Base-by-base conservation (phyloP, 2,113 vertebrate genomes). In the Anarrhichthys ocellatus region DNA sequence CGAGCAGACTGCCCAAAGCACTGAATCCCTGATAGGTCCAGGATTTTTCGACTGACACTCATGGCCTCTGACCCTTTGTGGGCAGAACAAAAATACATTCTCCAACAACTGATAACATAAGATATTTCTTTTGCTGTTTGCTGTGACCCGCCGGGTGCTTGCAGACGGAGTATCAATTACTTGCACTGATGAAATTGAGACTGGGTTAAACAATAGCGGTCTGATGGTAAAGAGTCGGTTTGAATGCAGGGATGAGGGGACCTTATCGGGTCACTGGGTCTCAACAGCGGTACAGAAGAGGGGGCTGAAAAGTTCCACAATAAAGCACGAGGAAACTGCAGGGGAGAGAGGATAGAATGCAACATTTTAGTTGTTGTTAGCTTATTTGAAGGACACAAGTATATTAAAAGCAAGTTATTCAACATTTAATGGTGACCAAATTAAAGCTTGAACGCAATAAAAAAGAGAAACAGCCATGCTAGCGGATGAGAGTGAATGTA, bases 101-200 rank as follows among this genome's bases (percentile, higher is more conserved):
- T 46, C 27, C 27, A 63, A 40, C 29, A 8, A 17, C 18, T 78
- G 56, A 75, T 52, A 34, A 36, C 2, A 0, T 4, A 46, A 76
- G 44, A 70, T 8, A 50, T 84, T 63, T 76, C 14, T 74, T 83
- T 84, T 74, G 32, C 32, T 66, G 32, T 75, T 44, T 29, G 20
- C 27, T 17, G 6, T 17, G 68, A 75, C 50, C 42, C 48, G 67
- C 22, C 27, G 65, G 75, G 22, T 36, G 6, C 42, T 73, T 42
- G 1, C 44, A 68, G 59, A 15, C 42, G 9, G 29, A 38, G 75
- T 77, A 76, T 91, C 86, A 76, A 70, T 88, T 42, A 74, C 73
- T 52, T 38, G 76, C 69, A 20, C 42, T 9, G 36, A 74, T 82
- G 80, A 84, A 91, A 84, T 15, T 70, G 82, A 85, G 64, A 66